Percentiles rank a stretch among this genome's conserved stretches.
phyloP scores from a whole-genome alignment of 1,140 invertebrate genomes.

The Melanaphis sacchari region DNA sequence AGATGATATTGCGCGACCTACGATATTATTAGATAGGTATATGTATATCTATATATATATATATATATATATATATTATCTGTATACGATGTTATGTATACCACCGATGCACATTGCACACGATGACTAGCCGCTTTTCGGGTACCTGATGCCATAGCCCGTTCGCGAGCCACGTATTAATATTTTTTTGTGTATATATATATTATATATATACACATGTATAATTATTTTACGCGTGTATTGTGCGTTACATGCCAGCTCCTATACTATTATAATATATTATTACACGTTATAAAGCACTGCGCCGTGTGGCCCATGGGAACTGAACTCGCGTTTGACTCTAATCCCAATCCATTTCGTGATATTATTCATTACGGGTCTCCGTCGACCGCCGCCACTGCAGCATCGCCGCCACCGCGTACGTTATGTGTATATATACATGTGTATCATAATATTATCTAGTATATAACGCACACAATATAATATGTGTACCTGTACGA shows the following conservation, averaged over 20 bases:
- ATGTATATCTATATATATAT: neutral
- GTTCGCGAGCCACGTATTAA: neutral
- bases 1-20: neutral
- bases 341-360: conserved; percentile 41
- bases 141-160: neutral
- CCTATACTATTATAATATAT: neutral
- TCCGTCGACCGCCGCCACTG: neutral
- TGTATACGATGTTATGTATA: too few species aligned
- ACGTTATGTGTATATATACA: neutral
- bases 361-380: conserved; percentile 46
- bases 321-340: conserved; percentile 3
- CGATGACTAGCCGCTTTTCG: conserved; percentile 43
- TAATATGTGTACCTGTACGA: neutral
- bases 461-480: neutral
- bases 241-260: neutral
- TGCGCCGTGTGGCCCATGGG: neutral
- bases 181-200: neutral
- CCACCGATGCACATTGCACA: conserved; percentile 23
- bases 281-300: neutral
- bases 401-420: neutral
- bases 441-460: too few species aligned
- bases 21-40: too few species aligned
- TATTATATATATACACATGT: neutral
- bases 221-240: neutral
- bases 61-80: neutral